These are phyloP conservation scores for Vulpes ferrilata DNA, from an alignment of 2,113 vertebrate genomes.

Conservation along the genomic window DNA sequence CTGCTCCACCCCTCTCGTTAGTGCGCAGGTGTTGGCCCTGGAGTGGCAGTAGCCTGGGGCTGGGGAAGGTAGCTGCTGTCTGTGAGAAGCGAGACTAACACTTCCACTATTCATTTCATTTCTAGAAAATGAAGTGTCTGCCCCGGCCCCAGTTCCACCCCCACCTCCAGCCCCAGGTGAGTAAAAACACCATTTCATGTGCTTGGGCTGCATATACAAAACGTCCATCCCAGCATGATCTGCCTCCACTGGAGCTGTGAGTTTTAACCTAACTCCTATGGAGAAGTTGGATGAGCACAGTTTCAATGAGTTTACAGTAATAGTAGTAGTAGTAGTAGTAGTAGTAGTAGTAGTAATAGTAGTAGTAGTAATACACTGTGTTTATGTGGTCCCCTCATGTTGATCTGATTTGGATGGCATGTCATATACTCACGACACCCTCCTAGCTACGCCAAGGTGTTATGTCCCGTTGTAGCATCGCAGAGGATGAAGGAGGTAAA, in stretches of 20 bases:
- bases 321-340: background rate
- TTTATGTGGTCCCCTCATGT: background rate
- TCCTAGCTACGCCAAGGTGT: background rate
- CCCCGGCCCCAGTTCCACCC: conserved; percentile 72
- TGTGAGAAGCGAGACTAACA: background rate
- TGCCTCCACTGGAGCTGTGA: background rate
- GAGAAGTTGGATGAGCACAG: background rate
- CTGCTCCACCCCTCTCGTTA: too few species aligned
- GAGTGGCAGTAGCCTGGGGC: background rate
- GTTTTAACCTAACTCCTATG: background rate
- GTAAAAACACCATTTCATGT: conserved; percentile 40
- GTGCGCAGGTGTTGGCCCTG: background rate
- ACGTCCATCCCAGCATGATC: background rate
- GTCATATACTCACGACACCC: background rate
- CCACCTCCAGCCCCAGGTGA: conserved; percentile 83
- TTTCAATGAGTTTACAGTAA: background rate
- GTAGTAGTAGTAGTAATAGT: background rate
- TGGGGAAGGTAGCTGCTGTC: background rate
- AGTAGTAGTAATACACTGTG: background rate
- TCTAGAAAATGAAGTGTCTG: conserved; percentile 87
- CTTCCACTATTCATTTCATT: conserved; percentile 69
- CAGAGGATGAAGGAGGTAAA: background rate
- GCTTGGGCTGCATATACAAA: background rate
- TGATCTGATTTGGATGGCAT: background rate
- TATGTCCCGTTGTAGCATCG: fast-evolving